These are phyloP conservation scores for Brassicogethes aeneus DNA, from an alignment of 2,888 invertebrate genomes.

Conservation along the genomic window DNA sequence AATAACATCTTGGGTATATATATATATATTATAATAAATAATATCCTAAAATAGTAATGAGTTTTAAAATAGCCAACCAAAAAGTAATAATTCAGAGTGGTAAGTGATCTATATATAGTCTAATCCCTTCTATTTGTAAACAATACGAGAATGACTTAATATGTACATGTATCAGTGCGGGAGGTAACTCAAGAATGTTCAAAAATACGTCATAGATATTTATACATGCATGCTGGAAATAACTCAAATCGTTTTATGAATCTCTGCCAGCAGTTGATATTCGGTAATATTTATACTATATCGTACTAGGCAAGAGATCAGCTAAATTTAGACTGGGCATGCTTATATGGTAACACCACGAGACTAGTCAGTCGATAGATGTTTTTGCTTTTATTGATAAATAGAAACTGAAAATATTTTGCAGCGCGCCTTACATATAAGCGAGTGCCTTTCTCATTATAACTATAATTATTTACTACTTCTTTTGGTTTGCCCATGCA, in stretches of 20 bases:
- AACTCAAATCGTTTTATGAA: slow-evolving; percentile 15
- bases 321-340: slow-evolving; percentile 21
- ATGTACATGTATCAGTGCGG: slow-evolving; percentile 18
- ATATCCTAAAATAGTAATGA: too few relatives aligned
- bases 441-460: background rate
- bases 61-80: too few relatives aligned
- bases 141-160: slow-evolving; percentile 17
- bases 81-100: too few relatives aligned
- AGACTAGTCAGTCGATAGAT: slow-evolving; percentile 1
- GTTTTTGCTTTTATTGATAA: background rate
- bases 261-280: slow-evolving; percentile 15
- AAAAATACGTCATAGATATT: slow-evolving; percentile 22
- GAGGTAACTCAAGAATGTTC: slow-evolving; percentile 18
- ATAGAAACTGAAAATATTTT: background rate
- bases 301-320: slow-evolving; percentile 5
- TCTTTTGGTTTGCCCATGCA: too few relatives aligned
- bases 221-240: slow-evolving; percentile 23
- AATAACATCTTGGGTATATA: too few relatives aligned
- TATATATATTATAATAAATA: too few relatives aligned
- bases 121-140: too few relatives aligned
- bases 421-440: too few relatives aligned
- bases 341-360: slow-evolving; percentile 22
- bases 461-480: too few relatives aligned
- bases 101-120: too few relatives aligned
- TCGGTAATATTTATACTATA: slow-evolving; percentile 16